phyloP scores from a whole-genome alignment of 2,888 invertebrate genomes.

The Labia minor region DNA sequence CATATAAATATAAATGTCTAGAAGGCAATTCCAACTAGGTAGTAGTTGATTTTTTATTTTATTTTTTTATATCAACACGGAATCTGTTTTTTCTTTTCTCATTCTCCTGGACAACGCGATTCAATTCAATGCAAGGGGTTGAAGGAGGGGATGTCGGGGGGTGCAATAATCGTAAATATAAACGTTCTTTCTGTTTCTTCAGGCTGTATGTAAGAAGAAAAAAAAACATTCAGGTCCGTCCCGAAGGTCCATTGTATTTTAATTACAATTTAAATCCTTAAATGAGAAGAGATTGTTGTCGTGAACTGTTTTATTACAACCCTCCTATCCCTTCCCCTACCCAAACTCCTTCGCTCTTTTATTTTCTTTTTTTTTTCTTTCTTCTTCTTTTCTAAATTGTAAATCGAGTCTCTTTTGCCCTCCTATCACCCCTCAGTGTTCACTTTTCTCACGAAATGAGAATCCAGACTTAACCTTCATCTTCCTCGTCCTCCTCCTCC shows the following conservation, averaged over 20 bases:
- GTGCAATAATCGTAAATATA: background rate
- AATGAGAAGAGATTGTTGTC: conserved; percentile 13
- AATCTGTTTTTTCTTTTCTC: background rate
- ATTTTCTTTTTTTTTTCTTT: no score
- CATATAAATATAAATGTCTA: no score
- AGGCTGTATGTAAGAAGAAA: background rate
- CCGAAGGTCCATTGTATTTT: background rate
- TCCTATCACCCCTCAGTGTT: no score
- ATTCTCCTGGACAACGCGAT: background rate
- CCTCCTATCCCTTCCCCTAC: background rate
- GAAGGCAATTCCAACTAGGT: no score
- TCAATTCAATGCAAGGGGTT: background rate
- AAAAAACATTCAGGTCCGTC: background rate
- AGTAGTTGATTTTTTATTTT: no score
- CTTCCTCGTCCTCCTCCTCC: no score
- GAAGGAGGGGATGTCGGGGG: no score
- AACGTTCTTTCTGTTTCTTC: background rate
- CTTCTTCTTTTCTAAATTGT: background rate
- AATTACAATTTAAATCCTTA: conserved; percentile 5
- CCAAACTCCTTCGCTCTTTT: no score
- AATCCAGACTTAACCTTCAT: background rate
- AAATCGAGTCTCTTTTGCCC: background rate
- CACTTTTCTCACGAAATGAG: background rate
- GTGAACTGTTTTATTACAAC: conserved; percentile 7
- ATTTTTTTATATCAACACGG: background rate